These are phyloP conservation scores for Sepioteuthis lessoniana DNA, from an alignment of 2,888 invertebrate genomes.

Conservation along the genomic window DNA sequence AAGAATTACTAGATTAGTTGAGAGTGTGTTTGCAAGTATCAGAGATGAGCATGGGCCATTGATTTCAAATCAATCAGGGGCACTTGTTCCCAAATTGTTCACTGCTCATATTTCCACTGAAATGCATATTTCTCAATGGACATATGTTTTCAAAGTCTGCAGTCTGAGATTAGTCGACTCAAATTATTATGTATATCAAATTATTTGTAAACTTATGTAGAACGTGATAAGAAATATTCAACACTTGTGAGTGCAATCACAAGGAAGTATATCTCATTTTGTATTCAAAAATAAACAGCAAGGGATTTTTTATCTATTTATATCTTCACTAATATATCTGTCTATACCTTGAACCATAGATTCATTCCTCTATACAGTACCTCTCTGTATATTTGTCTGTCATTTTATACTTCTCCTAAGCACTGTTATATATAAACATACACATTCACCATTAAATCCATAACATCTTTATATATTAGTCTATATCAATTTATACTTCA, in stretches of 20 bases:
- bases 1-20: neutral
- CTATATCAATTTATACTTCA: too few species aligned
- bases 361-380: too few species aligned
- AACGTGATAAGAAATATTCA: neutral
- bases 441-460: too few species aligned
- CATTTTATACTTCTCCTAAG: too few species aligned
- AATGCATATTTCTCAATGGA: neutral
- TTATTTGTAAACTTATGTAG: neutral
- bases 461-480: too few species aligned
- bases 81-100: neutral
- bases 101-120: neutral
- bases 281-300: neutral
- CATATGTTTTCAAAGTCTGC: neutral
- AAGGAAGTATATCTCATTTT: neutral
- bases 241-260: neutral
- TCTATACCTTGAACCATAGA: too few species aligned
- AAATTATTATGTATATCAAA: constrained; percentile 14
- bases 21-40: neutral
- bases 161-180: neutral
- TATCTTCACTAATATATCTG: too few species aligned
- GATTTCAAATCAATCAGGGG: neutral
- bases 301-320: too few species aligned
- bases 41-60: neutral
- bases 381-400: too few species aligned
- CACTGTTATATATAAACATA: too few species aligned